A percentile compares a stretch with the other conserved stretches of the same genome.
Conservation (phyloP, 2,888 invertebrate species). For the Volucella inanis region DNA sequence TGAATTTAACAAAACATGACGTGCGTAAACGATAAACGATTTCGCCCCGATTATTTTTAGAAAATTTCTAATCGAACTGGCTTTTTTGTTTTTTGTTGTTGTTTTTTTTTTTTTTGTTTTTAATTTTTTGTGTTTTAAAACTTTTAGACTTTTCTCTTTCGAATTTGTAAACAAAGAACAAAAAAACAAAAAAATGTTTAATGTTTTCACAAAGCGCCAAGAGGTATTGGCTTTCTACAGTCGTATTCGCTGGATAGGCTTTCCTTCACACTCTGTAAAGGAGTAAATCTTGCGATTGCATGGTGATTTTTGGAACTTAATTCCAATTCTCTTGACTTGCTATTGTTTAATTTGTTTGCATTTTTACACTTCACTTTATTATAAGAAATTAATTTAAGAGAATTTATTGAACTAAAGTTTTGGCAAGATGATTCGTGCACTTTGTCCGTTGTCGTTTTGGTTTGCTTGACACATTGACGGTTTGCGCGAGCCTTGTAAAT, state of each 20-base stretch:
- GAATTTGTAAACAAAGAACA: constrained; percentile 31
- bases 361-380: not conserved
- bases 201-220: constrained; percentile 45
- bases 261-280: too few relatives aligned
- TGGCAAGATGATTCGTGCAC: not conserved
- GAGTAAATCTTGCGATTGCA: not conserved
- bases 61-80: not conserved
- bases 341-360: constrained; percentile 2
- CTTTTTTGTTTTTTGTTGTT: constrained; percentile 8
- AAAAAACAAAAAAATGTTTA: constrained; percentile 32
- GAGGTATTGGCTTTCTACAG: constrained; percentile 6
- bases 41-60: constrained; percentile 56
- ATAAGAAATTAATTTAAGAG: constrained; percentile 29
- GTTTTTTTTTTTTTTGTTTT: constrained; percentile 11
- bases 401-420: not conserved
- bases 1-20: constrained; percentile 74
- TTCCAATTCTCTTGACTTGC: constrained; percentile 3
- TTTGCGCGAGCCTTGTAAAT: not conserved
- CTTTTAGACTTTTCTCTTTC: constrained; percentile 7
- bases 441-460: not conserved
- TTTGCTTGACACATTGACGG: not conserved
- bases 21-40: constrained; percentile 58
- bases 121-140: constrained; percentile 28
- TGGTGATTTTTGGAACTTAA: constrained; percentile 18
- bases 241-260: not conserved